Conservation (phyloP, 35 echinoderm and acorn worm genomes). For the Heliocidaris tuberculata region DNA sequence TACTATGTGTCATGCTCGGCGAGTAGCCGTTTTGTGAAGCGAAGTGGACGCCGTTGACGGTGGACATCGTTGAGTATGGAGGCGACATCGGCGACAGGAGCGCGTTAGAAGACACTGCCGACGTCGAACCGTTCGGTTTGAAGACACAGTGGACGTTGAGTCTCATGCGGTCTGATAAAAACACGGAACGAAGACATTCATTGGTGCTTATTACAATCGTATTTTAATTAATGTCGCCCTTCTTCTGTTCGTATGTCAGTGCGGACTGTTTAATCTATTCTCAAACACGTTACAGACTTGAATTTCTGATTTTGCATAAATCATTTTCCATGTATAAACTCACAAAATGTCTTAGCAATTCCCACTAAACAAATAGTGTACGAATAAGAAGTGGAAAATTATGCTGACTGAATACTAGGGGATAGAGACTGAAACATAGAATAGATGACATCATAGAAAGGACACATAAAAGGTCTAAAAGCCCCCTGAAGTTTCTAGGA, state of each 20-base stretch:
- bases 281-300: too few relatives aligned
- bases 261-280: too few relatives aligned
- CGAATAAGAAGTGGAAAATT: too few relatives aligned
- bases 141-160: slow-evolving; percentile 22
- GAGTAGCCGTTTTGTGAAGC: neutral
- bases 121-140: neutral
- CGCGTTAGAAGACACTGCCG: neutral
- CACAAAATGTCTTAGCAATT: too few relatives aligned
- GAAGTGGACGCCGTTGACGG: neutral
- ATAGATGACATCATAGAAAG: too few relatives aligned
- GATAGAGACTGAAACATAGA: too few relatives aligned
- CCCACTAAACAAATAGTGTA: too few relatives aligned
- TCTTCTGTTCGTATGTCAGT: too few relatives aligned
- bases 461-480: neutral
- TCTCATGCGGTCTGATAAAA: neutral
- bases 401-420: too few relatives aligned
- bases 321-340: too few relatives aligned
- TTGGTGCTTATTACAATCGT: neutral
- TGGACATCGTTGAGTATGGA: neutral
- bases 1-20: neutral
- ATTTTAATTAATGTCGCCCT: too few relatives aligned
- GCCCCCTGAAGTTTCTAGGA: neutral
- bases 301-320: too few relatives aligned
- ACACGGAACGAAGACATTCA: neutral
- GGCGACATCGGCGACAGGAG: slow-evolving; percentile 9